Evolutionary conservation across 2,797 vertebrate species (phyloP).

Genomic region (Siniperca undulata): DNA sequence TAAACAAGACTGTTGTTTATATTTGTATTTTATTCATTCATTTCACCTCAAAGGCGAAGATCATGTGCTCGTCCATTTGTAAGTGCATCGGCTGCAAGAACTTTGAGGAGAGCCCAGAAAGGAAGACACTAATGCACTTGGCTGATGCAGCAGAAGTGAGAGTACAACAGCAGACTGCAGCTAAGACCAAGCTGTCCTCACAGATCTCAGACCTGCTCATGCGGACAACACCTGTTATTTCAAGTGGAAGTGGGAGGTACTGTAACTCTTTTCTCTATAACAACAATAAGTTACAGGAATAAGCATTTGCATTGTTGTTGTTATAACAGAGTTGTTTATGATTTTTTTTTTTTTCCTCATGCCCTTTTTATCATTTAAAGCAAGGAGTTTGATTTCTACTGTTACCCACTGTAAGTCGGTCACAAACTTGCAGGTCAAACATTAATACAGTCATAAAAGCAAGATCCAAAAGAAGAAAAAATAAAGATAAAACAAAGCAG

Average conservation of each 20-base stretch:
- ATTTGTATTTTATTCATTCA: rapidly evolving
- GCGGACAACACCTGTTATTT: conserved; percentile 91
- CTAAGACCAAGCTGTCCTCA: conserved; percentile 97
- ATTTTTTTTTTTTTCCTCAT: no score
- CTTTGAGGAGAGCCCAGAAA: conserved; percentile 98
- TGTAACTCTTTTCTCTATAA: conserved; percentile 1
- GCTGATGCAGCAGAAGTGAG: conserved; percentile 97
- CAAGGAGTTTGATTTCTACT: no score
- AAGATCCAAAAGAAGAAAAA: no score
- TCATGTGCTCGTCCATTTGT: conserved; percentile 99
- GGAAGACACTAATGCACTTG: conserved; percentile 98
- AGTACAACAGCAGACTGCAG: conserved; percentile 97
- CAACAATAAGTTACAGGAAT: not conserved
- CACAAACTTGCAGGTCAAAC: no score
- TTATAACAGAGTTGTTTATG: no score
- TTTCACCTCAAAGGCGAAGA: conserved; percentile 90
- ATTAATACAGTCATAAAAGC: no score
- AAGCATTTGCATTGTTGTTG: no score
- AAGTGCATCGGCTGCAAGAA: conserved; percentile 99
- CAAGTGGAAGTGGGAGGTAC: conserved; percentile 94
- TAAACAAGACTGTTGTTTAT: not conserved
- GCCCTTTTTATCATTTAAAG: no score
- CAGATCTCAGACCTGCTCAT: conserved; percentile 98
- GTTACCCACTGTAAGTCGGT: no score
- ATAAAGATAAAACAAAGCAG: not conserved